Evolutionary conservation across 2,113 vertebrate species (phyloP).

Genomic region (Chaenogobius annularis): DNA sequence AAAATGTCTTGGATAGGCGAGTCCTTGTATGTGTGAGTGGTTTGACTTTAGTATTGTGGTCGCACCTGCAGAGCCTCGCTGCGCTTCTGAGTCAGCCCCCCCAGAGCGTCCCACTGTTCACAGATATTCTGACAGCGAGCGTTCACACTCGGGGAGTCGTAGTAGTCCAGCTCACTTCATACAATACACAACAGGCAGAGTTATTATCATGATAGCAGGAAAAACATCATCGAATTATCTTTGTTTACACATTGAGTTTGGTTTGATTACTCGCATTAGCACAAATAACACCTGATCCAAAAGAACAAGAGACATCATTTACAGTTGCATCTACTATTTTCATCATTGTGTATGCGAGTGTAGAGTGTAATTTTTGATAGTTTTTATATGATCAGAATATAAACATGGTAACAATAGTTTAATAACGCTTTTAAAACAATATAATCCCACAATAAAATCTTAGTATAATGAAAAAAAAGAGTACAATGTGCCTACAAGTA

Average conservation of each 20-base stretch:
- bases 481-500: no score
- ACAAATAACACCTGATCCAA: background rate
- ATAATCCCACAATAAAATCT: no score
- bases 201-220: background rate
- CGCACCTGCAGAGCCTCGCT: conserved; percentile 94
- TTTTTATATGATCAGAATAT: no score
- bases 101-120: conserved; percentile 96
- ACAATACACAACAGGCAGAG: conserved; percentile 19
- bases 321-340: no score
- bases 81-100: conserved; percentile 91
- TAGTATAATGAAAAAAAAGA: no score
- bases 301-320: background rate
- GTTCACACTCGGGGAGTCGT: conserved; percentile 95
- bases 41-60: background rate
- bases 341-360: no score
- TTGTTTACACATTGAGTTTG: background rate
- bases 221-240: background rate
- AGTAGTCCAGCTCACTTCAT: conserved; percentile 95
- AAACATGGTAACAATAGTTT: no score
- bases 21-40: no score
- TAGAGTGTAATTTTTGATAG: no score
- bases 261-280: background rate
- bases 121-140: conserved; percentile 96
- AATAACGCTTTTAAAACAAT: no score
- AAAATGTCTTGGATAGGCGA: no score